Evolutionary conservation across 2,888 invertebrate genomes (phyloP), one percentile per base, ranked within the genome.

Genomic region (Xestobium rufovillosum): DNA sequence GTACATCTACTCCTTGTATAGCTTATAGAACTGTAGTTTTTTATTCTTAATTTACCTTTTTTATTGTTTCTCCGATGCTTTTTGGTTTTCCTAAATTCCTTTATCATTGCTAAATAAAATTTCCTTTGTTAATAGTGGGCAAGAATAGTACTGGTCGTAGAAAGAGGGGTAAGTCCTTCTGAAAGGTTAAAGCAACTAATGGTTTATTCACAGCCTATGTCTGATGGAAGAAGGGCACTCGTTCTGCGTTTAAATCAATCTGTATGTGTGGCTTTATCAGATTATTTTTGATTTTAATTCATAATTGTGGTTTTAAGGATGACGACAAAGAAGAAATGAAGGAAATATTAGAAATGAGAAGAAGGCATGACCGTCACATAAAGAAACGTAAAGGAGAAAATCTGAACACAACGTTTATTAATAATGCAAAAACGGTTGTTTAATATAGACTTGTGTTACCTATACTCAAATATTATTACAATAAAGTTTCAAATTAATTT

Each of bases 131-230:
- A n/a, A n/a, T n/a, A 96, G 78, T 97, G 96, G 96, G 97, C 97
- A 0, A 74, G 96, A 48, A 97, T 97, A 43, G 96, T 97, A 19
- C 69, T 97, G 44, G 95, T 97, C 23, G 90, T 97, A 13, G 97
- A 98, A 63, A 73, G 97, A 63, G 94, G 95, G n/a, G 90, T 97
- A 1, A 83, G 87, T 36, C 94, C 95, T 0, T 76, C 80, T 8
- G 88, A 91, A 59, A 70, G 97, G 15, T 68, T 88, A 28, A 80
- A 81, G 59, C 87, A 92, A 54, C 75, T 95, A 44, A 76, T 86
- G 70, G 78, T 83, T 26, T 98, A 98, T 63, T 94, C 94, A 17
- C 91, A 96, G 61, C 89, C 94, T 0, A 92, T 88, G 91, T 88
- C 84, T 0, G 88, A 83, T 57, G 86, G 87, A 1, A 73, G 83